Percentiles rank a stretch among this genome's conserved stretches.
Conservation (phyloP, 2,888 invertebrate genomes). For the Drosophila helvetica region DNA sequence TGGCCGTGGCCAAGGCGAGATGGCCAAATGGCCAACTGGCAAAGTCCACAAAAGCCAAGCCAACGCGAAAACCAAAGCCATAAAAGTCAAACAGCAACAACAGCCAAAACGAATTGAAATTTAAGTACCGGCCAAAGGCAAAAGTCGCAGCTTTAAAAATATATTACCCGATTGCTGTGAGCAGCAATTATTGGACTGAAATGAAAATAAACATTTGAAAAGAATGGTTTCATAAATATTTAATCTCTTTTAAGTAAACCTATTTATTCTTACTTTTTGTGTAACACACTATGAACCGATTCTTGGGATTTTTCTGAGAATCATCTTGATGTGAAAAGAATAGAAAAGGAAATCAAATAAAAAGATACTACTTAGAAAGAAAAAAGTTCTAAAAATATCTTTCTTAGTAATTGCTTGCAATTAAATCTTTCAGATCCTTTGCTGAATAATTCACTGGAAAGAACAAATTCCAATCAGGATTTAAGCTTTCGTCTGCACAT, state of each 20-base stretch:
- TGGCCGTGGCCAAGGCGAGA: conserved; percentile 26
- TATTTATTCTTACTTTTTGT: too few species aligned
- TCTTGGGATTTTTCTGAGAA: neutral
- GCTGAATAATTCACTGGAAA: neutral
- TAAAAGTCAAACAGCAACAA: conserved; percentile 52
- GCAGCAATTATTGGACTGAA: conserved; percentile 4
- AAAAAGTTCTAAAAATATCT: neutral
- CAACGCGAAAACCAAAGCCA: conserved; percentile 47
- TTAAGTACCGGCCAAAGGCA: conserved; percentile 45
- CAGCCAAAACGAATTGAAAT: conserved; percentile 32
- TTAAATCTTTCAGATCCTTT: neutral
- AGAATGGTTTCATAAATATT: neutral
- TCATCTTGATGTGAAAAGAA: neutral
- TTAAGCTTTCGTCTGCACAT: neutral
- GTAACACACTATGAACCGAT: too few species aligned
- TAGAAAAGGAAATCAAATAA: too few species aligned
- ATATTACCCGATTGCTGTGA: neutral
- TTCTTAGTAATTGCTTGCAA: neutral
- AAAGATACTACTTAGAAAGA: too few species aligned
- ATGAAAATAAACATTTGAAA: neutral
- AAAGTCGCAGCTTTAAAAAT: conserved; percentile 28
- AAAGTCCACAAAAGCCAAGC: conserved; percentile 38
- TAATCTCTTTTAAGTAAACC: neutral
- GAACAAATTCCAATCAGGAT: neutral
- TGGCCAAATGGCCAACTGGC: conserved; percentile 33